phyloP scores from a whole-genome alignment of 35 echinoderm and acorn worm genomes.

The Eucidaris tribuloides region DNA sequence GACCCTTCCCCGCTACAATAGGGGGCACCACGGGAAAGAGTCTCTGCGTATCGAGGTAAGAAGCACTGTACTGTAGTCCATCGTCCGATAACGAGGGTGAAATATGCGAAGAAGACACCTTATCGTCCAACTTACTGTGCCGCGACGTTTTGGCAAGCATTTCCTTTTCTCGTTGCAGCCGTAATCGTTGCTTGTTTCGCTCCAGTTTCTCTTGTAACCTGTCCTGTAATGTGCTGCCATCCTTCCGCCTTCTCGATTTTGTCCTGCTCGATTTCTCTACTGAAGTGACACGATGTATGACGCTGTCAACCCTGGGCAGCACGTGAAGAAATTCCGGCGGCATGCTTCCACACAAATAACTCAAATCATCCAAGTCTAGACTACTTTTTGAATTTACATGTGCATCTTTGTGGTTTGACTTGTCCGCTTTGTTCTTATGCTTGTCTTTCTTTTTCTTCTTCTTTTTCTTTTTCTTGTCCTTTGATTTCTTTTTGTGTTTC shows the following conservation, averaged over 20 bases:
- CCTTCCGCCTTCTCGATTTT: conserved; percentile 15
- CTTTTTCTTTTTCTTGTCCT: conserved; percentile 90
- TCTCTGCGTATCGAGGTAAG: conserved; percentile 25
- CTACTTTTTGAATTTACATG: conserved; percentile 2
- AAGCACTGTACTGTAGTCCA: conserved; percentile 25
- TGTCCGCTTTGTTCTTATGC: conserved; percentile 63
- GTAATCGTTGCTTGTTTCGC: conserved; percentile 62
- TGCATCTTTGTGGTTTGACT: not conserved
- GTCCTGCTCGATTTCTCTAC: conserved; percentile 17
- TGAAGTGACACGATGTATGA: conserved; percentile 16
- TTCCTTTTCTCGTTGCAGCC: conserved; percentile 66
- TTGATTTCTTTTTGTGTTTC: conserved; percentile 56
- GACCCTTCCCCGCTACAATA: conserved; percentile 2
- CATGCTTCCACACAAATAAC: conserved; percentile 1
- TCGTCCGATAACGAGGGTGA: not conserved
- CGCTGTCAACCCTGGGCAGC: not conserved
- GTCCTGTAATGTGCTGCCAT: conserved; percentile 36
- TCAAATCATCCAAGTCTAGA: conserved; percentile 18
- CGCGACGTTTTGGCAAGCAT: conserved; percentile 38
- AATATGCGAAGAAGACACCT: not conserved
- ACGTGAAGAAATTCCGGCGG: not conserved
- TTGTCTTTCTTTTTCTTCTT: conserved; percentile 83
- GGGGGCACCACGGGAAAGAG: not conserved
- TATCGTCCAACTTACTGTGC: not conserved
- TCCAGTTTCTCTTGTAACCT: conserved; percentile 68